Conservation (phyloP, 2,113 vertebrate genomes). For the Gulo gulo region DNA sequence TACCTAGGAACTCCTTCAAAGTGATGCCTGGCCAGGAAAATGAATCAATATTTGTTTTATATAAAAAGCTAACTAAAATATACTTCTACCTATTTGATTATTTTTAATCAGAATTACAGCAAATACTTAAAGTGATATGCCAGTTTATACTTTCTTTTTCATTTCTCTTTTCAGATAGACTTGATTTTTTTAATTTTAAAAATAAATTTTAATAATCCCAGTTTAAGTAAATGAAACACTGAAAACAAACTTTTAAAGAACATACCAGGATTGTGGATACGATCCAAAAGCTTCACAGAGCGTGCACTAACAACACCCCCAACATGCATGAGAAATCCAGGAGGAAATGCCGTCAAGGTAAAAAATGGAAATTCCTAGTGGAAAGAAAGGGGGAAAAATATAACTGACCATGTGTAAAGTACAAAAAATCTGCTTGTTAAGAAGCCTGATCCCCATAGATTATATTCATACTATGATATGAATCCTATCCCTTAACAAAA, state of each 20-base stretch:
- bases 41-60: conserved; percentile 6
- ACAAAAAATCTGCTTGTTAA: background rate
- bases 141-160: background rate
- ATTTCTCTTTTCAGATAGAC: conserved; percentile 19
- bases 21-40: conserved; percentile 31
- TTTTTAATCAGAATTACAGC: conserved; percentile 29
- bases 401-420: background rate
- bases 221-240: background rate
- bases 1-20: conserved; percentile 7
- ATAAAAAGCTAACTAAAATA: background rate
- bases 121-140: conserved; percentile 1
- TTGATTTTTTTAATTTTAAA: background rate
- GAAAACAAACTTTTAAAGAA: conserved; percentile 36
- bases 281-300: conserved; percentile 97
- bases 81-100: background rate
- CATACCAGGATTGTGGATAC: conserved; percentile 98
- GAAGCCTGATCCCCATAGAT: background rate
- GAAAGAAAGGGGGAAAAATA: conserved; percentile 19
- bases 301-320: conserved; percentile 98
- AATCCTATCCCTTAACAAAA: background rate
- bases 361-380: conserved; percentile 98
- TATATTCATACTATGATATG: background rate
- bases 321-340: conserved; percentile 94
- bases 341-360: conserved; percentile 94
- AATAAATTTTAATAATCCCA: conserved; percentile 31